Evolutionary conservation across 2,797 vertebrate species (phyloP).

Genomic region (Picus viridis): DNA sequence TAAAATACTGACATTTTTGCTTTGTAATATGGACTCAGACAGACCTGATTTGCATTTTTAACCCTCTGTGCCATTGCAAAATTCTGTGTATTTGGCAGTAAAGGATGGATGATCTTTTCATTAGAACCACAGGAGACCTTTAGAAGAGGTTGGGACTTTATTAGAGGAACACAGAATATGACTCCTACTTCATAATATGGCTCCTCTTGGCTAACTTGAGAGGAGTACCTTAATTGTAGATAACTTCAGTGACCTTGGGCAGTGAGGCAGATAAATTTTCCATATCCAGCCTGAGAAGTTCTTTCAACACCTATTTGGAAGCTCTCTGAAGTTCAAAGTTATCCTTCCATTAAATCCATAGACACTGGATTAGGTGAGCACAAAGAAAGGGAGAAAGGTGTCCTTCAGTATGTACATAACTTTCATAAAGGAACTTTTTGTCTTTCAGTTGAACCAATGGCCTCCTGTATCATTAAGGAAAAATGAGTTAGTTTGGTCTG

Average conservation of each 20-base stretch:
- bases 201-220: neutral
- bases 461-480: slow-evolving; percentile 6
- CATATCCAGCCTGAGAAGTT: neutral
- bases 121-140: neutral
- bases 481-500: slow-evolving; percentile 13
- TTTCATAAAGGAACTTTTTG: neutral
- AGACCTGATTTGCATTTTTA: neutral
- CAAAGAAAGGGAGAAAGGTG: neutral
- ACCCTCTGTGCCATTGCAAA: neutral
- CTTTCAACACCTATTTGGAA: neutral
- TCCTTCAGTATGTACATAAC: neutral
- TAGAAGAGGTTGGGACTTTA: neutral
- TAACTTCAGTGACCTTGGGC: neutral
- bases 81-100: neutral
- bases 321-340: neutral
- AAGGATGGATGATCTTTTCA: neutral
- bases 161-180: neutral
- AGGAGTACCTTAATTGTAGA: neutral
- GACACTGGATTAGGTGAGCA: neutral
- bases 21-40: neutral
- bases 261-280: neutral
- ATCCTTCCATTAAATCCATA: neutral
- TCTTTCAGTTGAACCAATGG: neutral
- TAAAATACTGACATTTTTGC: neutral
- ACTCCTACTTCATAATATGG: neutral